Conservation (phyloP, 2,113 vertebrate species). For the Noctilio leporinus region DNA sequence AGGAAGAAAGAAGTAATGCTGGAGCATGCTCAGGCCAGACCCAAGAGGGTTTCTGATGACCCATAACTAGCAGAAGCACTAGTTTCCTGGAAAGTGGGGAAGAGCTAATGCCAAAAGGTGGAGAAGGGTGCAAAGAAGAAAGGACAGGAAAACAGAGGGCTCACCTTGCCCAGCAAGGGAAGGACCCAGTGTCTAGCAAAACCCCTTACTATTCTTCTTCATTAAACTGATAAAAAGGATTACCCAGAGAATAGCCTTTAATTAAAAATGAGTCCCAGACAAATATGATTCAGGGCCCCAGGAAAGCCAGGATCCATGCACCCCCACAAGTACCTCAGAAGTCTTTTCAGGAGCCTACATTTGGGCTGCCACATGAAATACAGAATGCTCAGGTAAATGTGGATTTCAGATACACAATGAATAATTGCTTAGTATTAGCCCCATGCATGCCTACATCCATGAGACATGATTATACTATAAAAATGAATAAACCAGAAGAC, state of each 20-base stretch:
- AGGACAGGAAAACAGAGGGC: neutral
- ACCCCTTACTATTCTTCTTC: neutral
- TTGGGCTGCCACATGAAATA: neutral
- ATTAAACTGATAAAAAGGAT: neutral
- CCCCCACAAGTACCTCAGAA: neutral
- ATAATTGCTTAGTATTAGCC: neutral
- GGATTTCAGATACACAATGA: neutral
- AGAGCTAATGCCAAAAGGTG: neutral
- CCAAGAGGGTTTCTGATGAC: neutral
- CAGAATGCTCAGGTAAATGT: neutral
- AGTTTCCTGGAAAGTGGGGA: neutral
- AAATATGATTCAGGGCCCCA: neutral
- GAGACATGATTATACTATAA: neutral
- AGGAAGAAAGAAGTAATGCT: neutral
- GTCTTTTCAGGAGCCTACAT: neutral
- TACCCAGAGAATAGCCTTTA: neutral
- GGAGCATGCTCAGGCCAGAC: neutral
- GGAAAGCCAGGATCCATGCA: neutral
- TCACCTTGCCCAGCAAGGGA: neutral
- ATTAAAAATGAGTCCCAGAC: neutral
- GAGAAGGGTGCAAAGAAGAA: neutral
- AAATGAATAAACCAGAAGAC: neutral
- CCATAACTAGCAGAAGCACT: neutral
- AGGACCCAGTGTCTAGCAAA: neutral
- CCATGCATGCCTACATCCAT: neutral